Conservation (phyloP, 1,140 invertebrate genomes). For the Drosophila nebulosa region DNA sequence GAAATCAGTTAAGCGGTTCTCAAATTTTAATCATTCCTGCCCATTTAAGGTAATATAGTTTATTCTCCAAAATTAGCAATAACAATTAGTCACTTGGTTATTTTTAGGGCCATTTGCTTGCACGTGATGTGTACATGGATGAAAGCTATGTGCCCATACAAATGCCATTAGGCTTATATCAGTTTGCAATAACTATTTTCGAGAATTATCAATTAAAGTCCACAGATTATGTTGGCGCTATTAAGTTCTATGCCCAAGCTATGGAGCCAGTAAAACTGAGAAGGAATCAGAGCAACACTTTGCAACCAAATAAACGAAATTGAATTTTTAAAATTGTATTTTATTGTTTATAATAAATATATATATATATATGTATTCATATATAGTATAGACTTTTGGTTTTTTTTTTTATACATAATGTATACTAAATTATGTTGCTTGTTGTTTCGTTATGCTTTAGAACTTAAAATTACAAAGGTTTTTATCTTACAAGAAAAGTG, state of each 20-base stretch:
- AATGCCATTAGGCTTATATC: conserved; percentile 7
- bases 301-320: neutral
- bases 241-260: conserved; percentile 1
- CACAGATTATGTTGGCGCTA: neutral
- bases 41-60: conserved; percentile 4
- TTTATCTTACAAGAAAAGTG: conserved; percentile 70
- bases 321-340: conserved; percentile 75
- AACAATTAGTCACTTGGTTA: neutral
- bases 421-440: conserved; percentile 58
- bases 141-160: neutral
- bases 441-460: conserved; percentile 51
- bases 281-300: neutral
- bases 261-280: conserved; percentile 3
- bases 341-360: conserved; percentile 77
- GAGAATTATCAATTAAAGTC: neutral
- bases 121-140: conserved; percentile 2
- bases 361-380: conserved; percentile 50
- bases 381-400: conserved; percentile 51
- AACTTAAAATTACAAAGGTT: conserved; percentile 40
- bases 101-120: conserved; percentile 3
- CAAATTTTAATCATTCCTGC: conserved; percentile 25
- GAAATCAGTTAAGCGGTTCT: conserved; percentile 3
- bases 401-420: conserved; percentile 61
- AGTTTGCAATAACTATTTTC: neutral
- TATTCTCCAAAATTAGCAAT: neutral